phyloP scores from a whole-genome alignment of 2,113 vertebrate genomes.

The Petromus typicus region DNA sequence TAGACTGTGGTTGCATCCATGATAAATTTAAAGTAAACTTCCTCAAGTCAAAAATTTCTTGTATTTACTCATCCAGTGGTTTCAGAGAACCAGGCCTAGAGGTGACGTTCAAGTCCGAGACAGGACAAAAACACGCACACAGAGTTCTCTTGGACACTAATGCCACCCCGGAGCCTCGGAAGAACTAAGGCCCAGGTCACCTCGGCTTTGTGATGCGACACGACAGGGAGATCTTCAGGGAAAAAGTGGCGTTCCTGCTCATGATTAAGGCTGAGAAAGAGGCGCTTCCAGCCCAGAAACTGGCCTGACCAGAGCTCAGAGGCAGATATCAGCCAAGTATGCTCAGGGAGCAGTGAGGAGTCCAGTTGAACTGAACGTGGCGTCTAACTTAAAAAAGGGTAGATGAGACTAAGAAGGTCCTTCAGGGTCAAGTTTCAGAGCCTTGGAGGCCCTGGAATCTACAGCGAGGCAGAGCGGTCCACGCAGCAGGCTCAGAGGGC shows the following conservation, averaged over 20 bases:
- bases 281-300: not conserved
- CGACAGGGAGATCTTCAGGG: not conserved
- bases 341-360: not conserved
- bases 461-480: not conserved
- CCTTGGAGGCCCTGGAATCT: constrained; percentile 16
- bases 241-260: not conserved
- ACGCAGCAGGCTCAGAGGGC: not conserved
- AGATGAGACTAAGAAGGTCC: not conserved
- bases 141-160: not conserved
- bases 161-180: not conserved
- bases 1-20: not conserved
- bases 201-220: not conserved
- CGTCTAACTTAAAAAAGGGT: not conserved
- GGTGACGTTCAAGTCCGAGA: not conserved
- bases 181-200: not conserved
- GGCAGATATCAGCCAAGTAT: not conserved
- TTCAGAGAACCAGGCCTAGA: not conserved
- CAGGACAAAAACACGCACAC: not conserved
- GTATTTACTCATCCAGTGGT: not conserved
- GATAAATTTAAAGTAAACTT: not conserved
- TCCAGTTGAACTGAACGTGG: not conserved
- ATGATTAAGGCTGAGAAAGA: not conserved
- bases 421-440: not conserved
- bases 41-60: not conserved
- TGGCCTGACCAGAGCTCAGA: not conserved